Percentiles rank a stretch among this genome's conserved stretches.
phyloP scores from a whole-genome alignment of 2,888 invertebrate genomes.

The Leptinotarsa juncta region DNA sequence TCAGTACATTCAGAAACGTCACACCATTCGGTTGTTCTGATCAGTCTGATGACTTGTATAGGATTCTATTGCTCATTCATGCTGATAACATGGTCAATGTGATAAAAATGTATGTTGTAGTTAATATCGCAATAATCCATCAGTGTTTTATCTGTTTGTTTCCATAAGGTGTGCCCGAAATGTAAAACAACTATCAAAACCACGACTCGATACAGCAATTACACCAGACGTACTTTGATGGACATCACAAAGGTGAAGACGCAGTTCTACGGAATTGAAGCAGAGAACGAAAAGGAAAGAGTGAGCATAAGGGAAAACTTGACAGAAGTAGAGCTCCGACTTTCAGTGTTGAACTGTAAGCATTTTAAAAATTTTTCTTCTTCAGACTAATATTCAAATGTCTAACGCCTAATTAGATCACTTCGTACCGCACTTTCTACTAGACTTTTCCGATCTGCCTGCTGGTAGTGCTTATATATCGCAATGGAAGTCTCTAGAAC shows the following conservation, averaged over 20 bases:
- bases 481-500: too few species aligned
- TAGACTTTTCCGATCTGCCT: too few species aligned
- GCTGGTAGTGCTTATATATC: too few species aligned
- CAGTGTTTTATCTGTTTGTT: neutral
- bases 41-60: too few species aligned
- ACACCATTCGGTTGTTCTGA: too few species aligned
- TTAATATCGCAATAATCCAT: neutral
- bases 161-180: conserved; percentile 36
- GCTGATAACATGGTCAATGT: too few species aligned
- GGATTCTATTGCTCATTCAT: too few species aligned
- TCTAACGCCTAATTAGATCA: too few species aligned
- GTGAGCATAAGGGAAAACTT: conserved; percentile 40
- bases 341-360: neutral
- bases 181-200: conserved; percentile 53
- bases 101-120: too few species aligned
- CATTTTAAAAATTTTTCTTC: neutral
- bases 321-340: neutral
- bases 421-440: too few species aligned
- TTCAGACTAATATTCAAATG: too few species aligned
- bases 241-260: conserved; percentile 49
- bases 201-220: conserved; percentile 53
- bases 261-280: conserved; percentile 59
- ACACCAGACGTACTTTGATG: conserved; percentile 46
- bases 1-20: too few species aligned
- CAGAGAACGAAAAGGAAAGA: conserved; percentile 57